Evolutionary conservation across 1,140 invertebrate species (phyloP), one percentile per base, ranked within the genome.

Genomic region (Druon quercuslanigerum): DNA sequence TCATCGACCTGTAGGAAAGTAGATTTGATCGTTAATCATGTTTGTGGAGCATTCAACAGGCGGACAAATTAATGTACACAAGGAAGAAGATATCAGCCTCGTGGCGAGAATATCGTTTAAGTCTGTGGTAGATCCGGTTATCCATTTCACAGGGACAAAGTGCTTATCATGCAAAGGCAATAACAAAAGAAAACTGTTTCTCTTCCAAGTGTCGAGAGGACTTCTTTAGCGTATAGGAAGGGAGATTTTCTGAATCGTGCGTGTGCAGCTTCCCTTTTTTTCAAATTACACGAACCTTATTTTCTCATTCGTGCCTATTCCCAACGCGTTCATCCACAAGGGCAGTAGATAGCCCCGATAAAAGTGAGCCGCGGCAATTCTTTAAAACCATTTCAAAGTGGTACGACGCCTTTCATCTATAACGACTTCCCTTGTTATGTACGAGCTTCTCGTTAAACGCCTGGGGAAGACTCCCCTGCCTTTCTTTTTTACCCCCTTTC

Each of bases 341-440:
- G 75, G 79, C 78, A 80, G 79, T 81, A 80, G 82, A 83, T 83
- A 81, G 80, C 78, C 78, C 76, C 82, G 80, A 83, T 83, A 81
- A 83, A 83, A 83, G 78, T 81, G 79, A 83, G 82, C 80, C 80
- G 72, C 77, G 71, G 79, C 82, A 81, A 83, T 83, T 83, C 82
- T 83, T 81, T 80, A 70, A 80, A 83, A 83, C 76, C 79, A 74
- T 83, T 83, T 81, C 79, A 83, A 83, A 83, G 82, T 83, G 79
- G 79, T 83, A 83, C 79, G 74, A 83, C 82, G 82, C 80, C 82
- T 83, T 83, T 83, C 79, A 83, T 81, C 82, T 72, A 79, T 83
- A 83, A 83, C 82, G 82, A 81, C 79, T 83, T 81, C 78, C 79
- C 82, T 83, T 81, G 82, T 83, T 83, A 83, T 83, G 82, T 83